phyloP scores from a whole-genome alignment of 2,888 invertebrate genomes.

The Strigamia crassipes region DNA sequence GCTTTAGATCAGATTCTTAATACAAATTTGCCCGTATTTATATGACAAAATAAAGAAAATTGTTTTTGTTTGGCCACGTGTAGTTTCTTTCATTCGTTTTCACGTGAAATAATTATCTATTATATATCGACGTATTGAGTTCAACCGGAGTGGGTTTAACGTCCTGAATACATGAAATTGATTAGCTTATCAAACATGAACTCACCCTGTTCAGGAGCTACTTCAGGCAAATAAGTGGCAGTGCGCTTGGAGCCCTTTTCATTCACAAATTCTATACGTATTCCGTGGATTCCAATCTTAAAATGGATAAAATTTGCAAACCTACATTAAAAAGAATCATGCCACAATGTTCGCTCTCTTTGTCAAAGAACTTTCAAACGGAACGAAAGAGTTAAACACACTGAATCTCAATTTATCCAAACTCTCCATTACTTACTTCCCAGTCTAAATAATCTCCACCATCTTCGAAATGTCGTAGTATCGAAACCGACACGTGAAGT shows the following conservation, averaged over 20 bases:
- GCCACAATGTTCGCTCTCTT: not conserved
- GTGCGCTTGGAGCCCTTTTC: constrained; percentile 91
- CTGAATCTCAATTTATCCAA: not conserved
- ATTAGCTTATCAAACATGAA: not conserved
- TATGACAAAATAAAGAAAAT: too few relatives aligned
- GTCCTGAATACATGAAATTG: not conserved
- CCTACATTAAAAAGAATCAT: not conserved
- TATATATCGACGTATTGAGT: not conserved
- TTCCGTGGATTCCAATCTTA: constrained; percentile 84
- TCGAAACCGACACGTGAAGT: constrained; percentile 92
- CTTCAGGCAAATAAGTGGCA: constrained; percentile 98
- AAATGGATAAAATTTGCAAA: constrained; percentile 10
- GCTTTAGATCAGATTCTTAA: too few relatives aligned
- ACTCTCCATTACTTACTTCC: constrained; percentile 68
- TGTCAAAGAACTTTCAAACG: not conserved
- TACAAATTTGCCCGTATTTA: too few relatives aligned
- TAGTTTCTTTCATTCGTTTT: too few relatives aligned
- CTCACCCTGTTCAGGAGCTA: constrained; percentile 94
- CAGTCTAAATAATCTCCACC: constrained; percentile 94
- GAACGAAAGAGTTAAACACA: not conserved
- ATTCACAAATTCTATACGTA: constrained; percentile 94
- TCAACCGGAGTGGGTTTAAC: not conserved
- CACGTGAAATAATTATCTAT: too few relatives aligned
- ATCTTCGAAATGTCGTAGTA: constrained; percentile 94
- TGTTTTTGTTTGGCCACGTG: too few relatives aligned